Evolutionary conservation across 1,140 invertebrate species (phyloP).

Genomic region (Apis cerana): DNA sequence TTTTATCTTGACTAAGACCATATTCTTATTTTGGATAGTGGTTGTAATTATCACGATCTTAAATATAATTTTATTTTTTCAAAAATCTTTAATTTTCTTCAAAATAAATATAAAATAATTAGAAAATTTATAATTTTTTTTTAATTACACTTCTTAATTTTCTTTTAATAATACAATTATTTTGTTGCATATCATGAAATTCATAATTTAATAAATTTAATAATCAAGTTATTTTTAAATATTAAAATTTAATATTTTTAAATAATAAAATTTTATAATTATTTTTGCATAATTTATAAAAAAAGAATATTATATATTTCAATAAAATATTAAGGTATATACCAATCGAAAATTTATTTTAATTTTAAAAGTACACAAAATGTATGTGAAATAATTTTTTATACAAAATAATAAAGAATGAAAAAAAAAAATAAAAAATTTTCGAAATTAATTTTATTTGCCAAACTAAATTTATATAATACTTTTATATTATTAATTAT

Average conservation of each 20-base stretch:
- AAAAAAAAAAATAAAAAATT: slow-evolving; percentile 2
- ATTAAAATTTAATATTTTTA: neutral
- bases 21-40: no score
- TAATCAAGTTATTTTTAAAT: neutral
- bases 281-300: neutral
- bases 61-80: no score
- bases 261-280: neutral
- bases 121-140: neutral
- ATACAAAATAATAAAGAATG: neutral
- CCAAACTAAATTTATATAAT: slow-evolving; percentile 30
- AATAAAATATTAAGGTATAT: neutral
- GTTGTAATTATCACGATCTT: no score
- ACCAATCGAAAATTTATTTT: neutral
- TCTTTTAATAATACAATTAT: neutral
- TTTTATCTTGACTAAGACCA: neutral
- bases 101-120: neutral
- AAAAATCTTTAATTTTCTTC: no score
- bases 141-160: neutral
- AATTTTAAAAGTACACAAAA: neutral
- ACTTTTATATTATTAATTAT: slow-evolving; percentile 12
- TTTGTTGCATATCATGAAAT: neutral
- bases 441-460: slow-evolving; percentile 34
- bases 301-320: neutral
- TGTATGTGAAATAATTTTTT: neutral
- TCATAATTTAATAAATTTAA: neutral